Evolutionary conservation across 2,888 invertebrate genomes (phyloP).

Genomic region (Carcina quercana): DNA sequence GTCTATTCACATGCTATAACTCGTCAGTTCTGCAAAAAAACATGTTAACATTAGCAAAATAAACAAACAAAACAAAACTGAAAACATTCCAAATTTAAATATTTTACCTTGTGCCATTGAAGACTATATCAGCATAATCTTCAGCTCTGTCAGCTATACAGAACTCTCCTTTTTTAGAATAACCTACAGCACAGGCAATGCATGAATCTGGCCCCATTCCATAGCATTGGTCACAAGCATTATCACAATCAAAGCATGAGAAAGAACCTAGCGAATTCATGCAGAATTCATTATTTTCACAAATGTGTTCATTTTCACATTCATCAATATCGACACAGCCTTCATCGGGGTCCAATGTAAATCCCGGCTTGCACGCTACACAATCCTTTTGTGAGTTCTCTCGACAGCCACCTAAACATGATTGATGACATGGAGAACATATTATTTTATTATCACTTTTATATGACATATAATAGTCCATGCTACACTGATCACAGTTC

Average conservation of each 20-base stretch:
- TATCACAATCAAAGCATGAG: slow-evolving; percentile 87
- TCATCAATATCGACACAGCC: slow-evolving; percentile 92
- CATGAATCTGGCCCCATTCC: slow-evolving; percentile 96
- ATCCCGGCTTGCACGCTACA: slow-evolving; percentile 78
- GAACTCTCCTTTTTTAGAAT: slow-evolving; percentile 80
- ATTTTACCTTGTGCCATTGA: slow-evolving; percentile 50
- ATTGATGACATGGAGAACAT: slow-evolving; percentile 85
- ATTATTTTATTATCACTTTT: slow-evolving; percentile 82
- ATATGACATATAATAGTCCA: slow-evolving; percentile 83
- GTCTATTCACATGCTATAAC: slow-evolving; percentile 34
- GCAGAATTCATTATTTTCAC: slow-evolving; percentile 85
- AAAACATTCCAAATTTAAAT: too few species aligned
- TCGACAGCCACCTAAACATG: slow-evolving; percentile 86
- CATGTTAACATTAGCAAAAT: slow-evolving; percentile 7
- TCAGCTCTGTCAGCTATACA: slow-evolving; percentile 79
- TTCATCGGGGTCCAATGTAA: slow-evolving; percentile 79
- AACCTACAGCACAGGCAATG: slow-evolving; percentile 84
- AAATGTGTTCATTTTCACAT: slow-evolving; percentile 76
- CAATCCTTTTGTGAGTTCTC: slow-evolving; percentile 82
- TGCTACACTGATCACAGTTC: slow-evolving; percentile 84
- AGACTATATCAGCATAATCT: slow-evolving; percentile 43
- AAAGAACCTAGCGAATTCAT: slow-evolving; percentile 91
- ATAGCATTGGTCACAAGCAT: slow-evolving; percentile 86
- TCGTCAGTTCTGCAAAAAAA: slow-evolving; percentile 63
- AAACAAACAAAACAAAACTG: slow-evolving; percentile 4